Percentiles rank a stretch among this genome's conserved stretches.
Evolutionary conservation across 2,888 invertebrate genomes (phyloP).

Genomic region (Poecilobothrus nobilitatus): DNA sequence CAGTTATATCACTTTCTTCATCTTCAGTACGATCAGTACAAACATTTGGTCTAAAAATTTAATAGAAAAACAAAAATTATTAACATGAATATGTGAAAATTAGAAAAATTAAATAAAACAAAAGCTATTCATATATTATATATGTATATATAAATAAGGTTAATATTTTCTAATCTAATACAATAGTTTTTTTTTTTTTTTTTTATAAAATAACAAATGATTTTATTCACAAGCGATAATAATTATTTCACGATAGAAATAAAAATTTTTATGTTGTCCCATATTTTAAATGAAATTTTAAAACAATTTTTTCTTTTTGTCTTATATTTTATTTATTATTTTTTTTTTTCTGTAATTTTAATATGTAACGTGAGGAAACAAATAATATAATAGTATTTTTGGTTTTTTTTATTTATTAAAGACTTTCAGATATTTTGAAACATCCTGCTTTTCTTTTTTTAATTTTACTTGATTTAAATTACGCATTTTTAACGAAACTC

Average conservation of each 20-base stretch:
- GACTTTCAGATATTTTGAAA: too few relatives aligned
- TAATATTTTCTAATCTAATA: not conserved
- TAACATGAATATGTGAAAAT: not conserved
- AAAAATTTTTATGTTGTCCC: not conserved
- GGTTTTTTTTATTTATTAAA: too few relatives aligned
- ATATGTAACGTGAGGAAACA: too few relatives aligned
- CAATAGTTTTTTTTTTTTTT: not conserved
- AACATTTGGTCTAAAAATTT: constrained; percentile 50
- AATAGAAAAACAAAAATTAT: not conserved
- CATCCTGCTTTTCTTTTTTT: too few relatives aligned
- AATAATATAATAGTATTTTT: too few relatives aligned
- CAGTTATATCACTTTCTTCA: constrained; percentile 27
- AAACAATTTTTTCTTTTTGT: not conserved
- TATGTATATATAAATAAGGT: too few relatives aligned
- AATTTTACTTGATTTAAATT: too few relatives aligned
- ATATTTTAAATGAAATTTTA: not conserved
- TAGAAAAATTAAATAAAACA: not conserved
- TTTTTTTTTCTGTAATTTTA: too few relatives aligned
- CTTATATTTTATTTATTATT: too few relatives aligned
- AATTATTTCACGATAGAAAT: not conserved
- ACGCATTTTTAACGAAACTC: too few relatives aligned
- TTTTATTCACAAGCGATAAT: not conserved
- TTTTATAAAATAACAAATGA: too few relatives aligned
- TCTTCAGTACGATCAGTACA: constrained; percentile 53
- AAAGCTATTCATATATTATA: too few relatives aligned